Evolutionary conservation across 2,113 vertebrate genomes (phyloP), one percentile per base, ranked within the genome.

Genomic region (Seriola dumerili): DNA sequence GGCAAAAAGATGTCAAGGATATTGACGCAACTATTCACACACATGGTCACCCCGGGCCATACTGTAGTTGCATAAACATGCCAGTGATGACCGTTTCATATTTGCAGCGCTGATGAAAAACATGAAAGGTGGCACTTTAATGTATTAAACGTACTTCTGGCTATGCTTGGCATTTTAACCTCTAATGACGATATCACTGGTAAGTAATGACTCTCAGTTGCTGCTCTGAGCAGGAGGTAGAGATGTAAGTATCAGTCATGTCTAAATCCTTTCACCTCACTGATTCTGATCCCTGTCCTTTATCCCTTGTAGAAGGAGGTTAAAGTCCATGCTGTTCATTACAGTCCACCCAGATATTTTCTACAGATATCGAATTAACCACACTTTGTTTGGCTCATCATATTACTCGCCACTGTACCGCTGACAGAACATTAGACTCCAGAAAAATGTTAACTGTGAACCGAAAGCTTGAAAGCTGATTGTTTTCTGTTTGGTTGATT

Each of bases 1-100:
- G 6, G 38, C 46, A 46, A 79, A 67, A n/a, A 55, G 12, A 71
- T 76, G 44, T 93, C 86, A 91, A 89, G 91, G 89, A 78, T 73
- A 69, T 3, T 70, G 72, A 86, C 78, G 72, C 32, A 75, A 25
- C 40, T 57, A 34, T 76, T 74, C 65, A 78, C 74, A 83, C 66
- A 52, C 72, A 64, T 11, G 66, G 55, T 78, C 61, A 76, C 75
- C 64, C 10, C 16, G 9, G 72, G 65, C 7, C 21, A 0, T 1
- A 34, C 36, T 44, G n/a, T 21, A 48, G 17, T 59, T 62, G 34
- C 42, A 34, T 58, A 72, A 77, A 64, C 50, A 68, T 10, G n/a
- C 10, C 50, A 71, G 52, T 71, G 58, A 72, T 23, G 65, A 81
- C 14, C 50, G 52, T 29, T 71, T 72, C 21, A 59, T 52, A 58